These are phyloP conservation scores for Ceratosolen fusciceps DNA, from an alignment of 1,140 invertebrate genomes.

Conservation along the genomic window DNA sequence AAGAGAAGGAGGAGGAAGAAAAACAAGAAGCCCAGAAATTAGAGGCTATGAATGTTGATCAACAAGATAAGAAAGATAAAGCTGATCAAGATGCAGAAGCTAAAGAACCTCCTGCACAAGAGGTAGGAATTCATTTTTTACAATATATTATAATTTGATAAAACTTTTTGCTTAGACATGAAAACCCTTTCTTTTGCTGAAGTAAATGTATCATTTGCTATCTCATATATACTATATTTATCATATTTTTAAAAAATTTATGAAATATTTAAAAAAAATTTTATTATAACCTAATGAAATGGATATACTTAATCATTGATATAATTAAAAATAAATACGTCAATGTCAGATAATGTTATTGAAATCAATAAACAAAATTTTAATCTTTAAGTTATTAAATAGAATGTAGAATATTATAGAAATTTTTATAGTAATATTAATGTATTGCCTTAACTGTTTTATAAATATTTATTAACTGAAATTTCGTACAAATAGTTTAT, in stretches of 20 bases:
- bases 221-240: background rate
- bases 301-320: no score
- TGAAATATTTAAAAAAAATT: background rate
- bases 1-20: constrained; percentile 73
- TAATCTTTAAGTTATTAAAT: no score
- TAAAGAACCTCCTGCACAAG: constrained; percentile 71
- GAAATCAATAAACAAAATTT: no score
- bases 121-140: constrained; percentile 61
- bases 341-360: no score
- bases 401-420: no score
- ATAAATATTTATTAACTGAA: constrained; percentile 8
- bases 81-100: constrained; percentile 68
- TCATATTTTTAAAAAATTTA: background rate
- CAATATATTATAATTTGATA: background rate
- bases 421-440: no score
- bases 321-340: no score
- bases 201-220: background rate
- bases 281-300: background rate
- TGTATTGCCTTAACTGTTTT: no score
- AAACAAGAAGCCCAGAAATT: constrained; percentile 69
- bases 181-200: background rate
- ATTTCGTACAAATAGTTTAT: background rate
- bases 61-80: constrained; percentile 66
- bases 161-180: background rate
- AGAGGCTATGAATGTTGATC: constrained; percentile 69